These are phyloP conservation scores for Hexactinellida sp. DNA, from an alignment of 37 sponge, comb jelly and placozoan species.

Conservation along the genomic window DNA sequence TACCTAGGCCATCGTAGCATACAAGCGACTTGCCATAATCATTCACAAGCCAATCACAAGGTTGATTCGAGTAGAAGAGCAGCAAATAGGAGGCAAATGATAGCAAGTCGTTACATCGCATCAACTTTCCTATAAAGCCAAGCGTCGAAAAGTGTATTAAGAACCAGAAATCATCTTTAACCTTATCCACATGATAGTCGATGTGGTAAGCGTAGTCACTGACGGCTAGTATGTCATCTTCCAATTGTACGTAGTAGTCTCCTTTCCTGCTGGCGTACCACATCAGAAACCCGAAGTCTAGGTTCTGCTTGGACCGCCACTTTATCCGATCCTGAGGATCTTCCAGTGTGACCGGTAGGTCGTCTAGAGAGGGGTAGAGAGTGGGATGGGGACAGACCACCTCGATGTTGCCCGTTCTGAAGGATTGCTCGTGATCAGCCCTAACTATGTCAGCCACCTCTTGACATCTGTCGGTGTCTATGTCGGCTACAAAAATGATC, in stretches of 20 bases:
- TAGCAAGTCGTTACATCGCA: not conserved
- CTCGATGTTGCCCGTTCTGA: conserved; percentile 3
- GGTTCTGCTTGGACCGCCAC: conserved; percentile 22
- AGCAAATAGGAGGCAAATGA: conserved; percentile 11
- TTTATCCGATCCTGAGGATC: conserved; percentile 10
- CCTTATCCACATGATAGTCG: not conserved
- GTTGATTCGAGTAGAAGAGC: conserved; percentile 19
- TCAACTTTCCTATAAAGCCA: conserved; percentile 22
- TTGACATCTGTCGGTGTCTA: conserved; percentile 1
- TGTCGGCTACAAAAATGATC: conserved; percentile 20
- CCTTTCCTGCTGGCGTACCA: not conserved
- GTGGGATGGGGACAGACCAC: not conserved
- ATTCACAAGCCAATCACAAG: conserved; percentile 11
- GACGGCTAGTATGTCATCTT: conserved; percentile 22
- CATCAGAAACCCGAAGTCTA: conserved; percentile 20
- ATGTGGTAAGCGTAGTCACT: not conserved
- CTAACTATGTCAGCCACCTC: not conserved
- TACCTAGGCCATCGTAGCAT: not conserved
- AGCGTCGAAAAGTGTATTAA: conserved; percentile 3
- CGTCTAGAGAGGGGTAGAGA: conserved; percentile 17
- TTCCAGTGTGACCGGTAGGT: not conserved
- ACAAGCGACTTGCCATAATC: not conserved
- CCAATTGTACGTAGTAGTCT: conserved; percentile 21
- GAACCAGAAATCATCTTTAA: conserved; percentile 18
- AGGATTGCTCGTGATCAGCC: not conserved